These are phyloP conservation scores for Drosophila mauritiana DNA, from an alignment of 1,140 invertebrate genomes.

Conservation along the genomic window DNA sequence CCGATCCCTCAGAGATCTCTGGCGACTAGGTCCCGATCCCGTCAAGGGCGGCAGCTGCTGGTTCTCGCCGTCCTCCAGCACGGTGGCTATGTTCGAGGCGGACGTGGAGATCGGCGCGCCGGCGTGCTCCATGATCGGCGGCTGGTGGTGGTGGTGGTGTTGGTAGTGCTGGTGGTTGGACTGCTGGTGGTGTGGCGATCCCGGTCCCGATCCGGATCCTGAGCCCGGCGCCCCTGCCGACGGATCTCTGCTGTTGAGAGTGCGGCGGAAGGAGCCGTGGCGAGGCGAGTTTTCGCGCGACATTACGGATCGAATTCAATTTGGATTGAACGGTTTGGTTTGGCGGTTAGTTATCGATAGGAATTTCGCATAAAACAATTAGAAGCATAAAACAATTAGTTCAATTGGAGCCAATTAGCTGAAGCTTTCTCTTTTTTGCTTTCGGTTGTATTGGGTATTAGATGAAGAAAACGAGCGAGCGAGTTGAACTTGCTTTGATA, in stretches of 20 bases:
- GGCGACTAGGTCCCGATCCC: constrained; percentile 87
- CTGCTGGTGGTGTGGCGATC: constrained; percentile 66
- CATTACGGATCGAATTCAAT: constrained; percentile 57
- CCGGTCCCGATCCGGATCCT: constrained; percentile 42
- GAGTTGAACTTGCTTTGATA: constrained; percentile 68
- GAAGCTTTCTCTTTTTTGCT: constrained; percentile 22
- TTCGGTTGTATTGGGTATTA: constrained; percentile 41
- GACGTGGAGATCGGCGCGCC: constrained; percentile 76
- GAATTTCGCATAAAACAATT: constrained; percentile 80
- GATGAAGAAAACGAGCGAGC: constrained; percentile 75
- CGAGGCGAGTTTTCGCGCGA: constrained; percentile 84
- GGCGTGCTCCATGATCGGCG: constrained; percentile 78
- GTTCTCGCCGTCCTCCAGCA: constrained; percentile 75
- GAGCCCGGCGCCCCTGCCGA: constrained; percentile 35
- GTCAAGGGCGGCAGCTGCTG: constrained; percentile 74
- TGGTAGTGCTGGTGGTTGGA: constrained; percentile 56
- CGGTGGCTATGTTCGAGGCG: constrained; percentile 76
- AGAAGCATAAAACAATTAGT: constrained; percentile 80
- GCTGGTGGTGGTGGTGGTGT: constrained; percentile 60
- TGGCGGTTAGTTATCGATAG: constrained; percentile 52
- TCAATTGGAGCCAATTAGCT: constrained; percentile 71
- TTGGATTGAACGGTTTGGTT: constrained; percentile 32
- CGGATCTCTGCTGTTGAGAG: constrained; percentile 74
- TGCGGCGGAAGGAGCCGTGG: constrained; percentile 74
- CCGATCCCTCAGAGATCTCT: constrained; percentile 89